These are phyloP conservation scores for Battus philenor DNA, from an alignment of 1,140 invertebrate genomes.

Conservation along the genomic window DNA sequence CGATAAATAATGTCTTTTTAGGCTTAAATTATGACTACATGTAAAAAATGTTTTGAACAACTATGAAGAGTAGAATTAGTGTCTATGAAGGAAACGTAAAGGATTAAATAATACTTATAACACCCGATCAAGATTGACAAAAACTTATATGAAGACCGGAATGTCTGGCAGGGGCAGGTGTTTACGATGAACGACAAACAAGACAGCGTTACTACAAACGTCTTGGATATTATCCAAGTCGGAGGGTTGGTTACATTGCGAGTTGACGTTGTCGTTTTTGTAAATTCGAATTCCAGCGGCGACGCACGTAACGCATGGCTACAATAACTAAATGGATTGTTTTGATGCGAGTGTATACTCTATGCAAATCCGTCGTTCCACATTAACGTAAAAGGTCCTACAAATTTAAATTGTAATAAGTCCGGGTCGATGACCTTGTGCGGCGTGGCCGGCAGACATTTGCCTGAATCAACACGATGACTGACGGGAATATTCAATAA, in stretches of 20 bases:
- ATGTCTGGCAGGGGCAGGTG: conserved; percentile 39
- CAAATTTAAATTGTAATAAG: conserved; percentile 58
- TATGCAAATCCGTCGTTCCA: conserved; percentile 29
- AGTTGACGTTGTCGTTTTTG: conserved; percentile 16
- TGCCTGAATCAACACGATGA: conserved; percentile 50
- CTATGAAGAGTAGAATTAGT: too few species aligned
- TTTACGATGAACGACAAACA: conserved; percentile 47
- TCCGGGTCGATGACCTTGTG: conserved; percentile 59
- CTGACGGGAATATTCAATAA: conserved; percentile 42
- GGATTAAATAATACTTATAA: conserved; percentile 23
- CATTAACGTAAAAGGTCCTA: conserved; percentile 31
- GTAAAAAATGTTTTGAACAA: too few species aligned
- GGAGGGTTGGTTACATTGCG: conserved; percentile 20
- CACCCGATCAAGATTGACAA: conserved; percentile 32
- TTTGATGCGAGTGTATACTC: conserved; percentile 11
- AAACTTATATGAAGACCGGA: conserved; percentile 35
- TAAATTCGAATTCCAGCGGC: conserved; percentile 17
- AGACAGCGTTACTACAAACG: conserved; percentile 36
- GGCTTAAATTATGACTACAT: too few species aligned
- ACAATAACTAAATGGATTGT: conserved; percentile 18
- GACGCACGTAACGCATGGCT: conserved; percentile 16
- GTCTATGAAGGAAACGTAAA: too few species aligned
- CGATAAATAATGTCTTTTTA: too few species aligned
- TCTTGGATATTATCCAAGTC: conserved; percentile 44
- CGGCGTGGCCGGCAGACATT: conserved; percentile 61